Conservation (phyloP, 2,113 vertebrate species). For the Riparia riparia region DNA sequence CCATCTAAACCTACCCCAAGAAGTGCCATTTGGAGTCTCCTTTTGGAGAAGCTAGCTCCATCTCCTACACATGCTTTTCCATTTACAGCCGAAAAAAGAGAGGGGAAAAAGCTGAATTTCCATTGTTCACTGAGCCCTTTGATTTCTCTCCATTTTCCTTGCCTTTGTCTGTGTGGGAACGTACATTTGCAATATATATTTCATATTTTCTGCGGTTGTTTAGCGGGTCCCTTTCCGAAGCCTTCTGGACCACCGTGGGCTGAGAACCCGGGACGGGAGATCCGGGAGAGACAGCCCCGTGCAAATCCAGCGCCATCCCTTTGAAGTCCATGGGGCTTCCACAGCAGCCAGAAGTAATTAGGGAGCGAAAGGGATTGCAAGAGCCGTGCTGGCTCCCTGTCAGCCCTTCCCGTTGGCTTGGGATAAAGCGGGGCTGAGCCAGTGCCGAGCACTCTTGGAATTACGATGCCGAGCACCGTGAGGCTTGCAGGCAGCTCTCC, state of each 20-base stretch:
- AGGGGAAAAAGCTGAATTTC: neutral
- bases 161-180: constrained; percentile 49
- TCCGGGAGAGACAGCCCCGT: neutral
- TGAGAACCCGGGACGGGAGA: constrained; percentile 6
- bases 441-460: neutral
- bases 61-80: neutral
- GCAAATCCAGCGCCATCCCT: constrained; percentile 2
- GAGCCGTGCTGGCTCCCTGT: neutral
- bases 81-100: neutral
- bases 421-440: neutral
- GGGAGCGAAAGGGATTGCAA: neutral
- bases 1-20: neutral
- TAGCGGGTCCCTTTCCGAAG: neutral
- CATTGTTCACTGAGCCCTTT: constrained; percentile 21
- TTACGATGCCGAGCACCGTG: fast-evolving
- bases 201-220: constrained; percentile 20
- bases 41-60: neutral
- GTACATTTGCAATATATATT: neutral
- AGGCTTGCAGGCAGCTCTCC: neutral
- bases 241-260: constrained; percentile 25
- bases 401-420: neutral
- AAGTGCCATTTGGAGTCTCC: neutral
- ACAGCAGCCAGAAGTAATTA: constrained; percentile 54
- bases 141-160: constrained; percentile 11
- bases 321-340: constrained; percentile 41